Base-by-base conservation (phyloP, 2,888 invertebrate genomes). In the Pocota personata region DNA sequence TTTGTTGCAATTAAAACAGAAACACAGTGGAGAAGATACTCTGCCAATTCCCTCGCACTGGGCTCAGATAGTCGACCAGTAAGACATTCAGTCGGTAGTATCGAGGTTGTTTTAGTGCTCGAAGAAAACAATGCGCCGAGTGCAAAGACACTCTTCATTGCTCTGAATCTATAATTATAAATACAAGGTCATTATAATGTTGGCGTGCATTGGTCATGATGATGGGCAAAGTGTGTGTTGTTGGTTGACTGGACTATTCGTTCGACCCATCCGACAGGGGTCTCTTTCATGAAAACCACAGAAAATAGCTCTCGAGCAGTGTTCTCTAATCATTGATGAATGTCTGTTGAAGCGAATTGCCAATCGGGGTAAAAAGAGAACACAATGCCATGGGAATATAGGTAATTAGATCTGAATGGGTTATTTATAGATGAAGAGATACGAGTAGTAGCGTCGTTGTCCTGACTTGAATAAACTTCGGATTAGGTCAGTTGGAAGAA, bases 91-190 rank as follows among this genome's bases (percentile, higher is more conserved):
- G 46, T 58, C 16, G 16, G 27, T 8, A 16, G 3, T 27, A 14
- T 5, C 43, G 30, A 46, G 32, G 24, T 16, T 57, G 37, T 35
- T 43, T n/a, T 50, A 8, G 19, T n/a, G 14, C 37, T 46, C 35
- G 55, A 46, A 19, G 32, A 21, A n/a, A 79, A n/a, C 37, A 67
- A 32, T 43, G 12, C 75, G 67, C 40, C 46, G 86, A 82, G 86
- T 86, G 82, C 86, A 86, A 86, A 86, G 86, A 86, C 86, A 86
- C 82, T 86, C 86, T 76, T 86, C 77, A 67, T 73, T 82, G 82
- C 76, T 77, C 82, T 73, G 76, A 67, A 86, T 86, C 86, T 86
- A 82, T 86, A 86, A 86, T 86, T 86, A 86, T 86, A 77, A 69
- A 86, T 67, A 67, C 86, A 86, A 86, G 86, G 86, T 86, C 86